A percentile compares a stretch with the other conserved stretches of the same genome.
These are phyloP conservation scores for Helleia helle DNA, from an alignment of 2,888 invertebrate species.

Conservation along the genomic window DNA sequence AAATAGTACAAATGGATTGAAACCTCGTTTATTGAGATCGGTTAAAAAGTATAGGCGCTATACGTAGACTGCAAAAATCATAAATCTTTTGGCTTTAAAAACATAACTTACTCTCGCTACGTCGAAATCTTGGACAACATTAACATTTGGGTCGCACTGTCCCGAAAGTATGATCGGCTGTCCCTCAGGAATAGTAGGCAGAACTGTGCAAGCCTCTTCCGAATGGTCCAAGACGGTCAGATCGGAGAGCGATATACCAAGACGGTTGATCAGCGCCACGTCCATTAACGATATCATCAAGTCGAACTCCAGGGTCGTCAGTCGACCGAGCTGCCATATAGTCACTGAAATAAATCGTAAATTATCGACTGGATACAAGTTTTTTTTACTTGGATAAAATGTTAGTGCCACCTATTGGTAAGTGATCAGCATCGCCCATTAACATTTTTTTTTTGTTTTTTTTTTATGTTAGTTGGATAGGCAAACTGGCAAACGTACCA, in stretches of 20 bases:
- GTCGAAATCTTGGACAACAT: conserved; percentile 37
- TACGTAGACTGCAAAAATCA: too few relatives aligned
- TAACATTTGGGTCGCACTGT: conserved; percentile 36
- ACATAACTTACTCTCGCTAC: conserved; percentile 28
- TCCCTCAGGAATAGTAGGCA: conserved; percentile 39
- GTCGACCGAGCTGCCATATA: conserved; percentile 42
- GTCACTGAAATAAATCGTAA: conserved; percentile 34
- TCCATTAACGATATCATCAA: conserved; percentile 30
- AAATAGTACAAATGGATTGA: too few relatives aligned
- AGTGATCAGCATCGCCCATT: too few relatives aligned
- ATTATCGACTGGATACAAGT: too few relatives aligned
- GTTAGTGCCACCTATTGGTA: too few relatives aligned
- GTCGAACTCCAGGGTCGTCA: conserved; percentile 17
- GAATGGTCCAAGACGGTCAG: conserved; percentile 32
- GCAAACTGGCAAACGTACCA: too few relatives aligned
- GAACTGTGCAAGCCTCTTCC: conserved; percentile 32
- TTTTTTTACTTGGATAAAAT: too few relatives aligned
- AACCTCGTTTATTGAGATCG: too few relatives aligned
- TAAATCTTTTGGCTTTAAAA: too few relatives aligned
- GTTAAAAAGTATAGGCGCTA: too few relatives aligned
- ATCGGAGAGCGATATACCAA: conserved; percentile 27
- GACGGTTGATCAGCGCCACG: conserved; percentile 21
- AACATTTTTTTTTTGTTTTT: too few relatives aligned
- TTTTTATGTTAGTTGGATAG: too few relatives aligned
- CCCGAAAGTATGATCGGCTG: conserved; percentile 43